phyloP scores from a whole-genome alignment of 2,888 invertebrate genomes.

The Frankliniella fusca region DNA sequence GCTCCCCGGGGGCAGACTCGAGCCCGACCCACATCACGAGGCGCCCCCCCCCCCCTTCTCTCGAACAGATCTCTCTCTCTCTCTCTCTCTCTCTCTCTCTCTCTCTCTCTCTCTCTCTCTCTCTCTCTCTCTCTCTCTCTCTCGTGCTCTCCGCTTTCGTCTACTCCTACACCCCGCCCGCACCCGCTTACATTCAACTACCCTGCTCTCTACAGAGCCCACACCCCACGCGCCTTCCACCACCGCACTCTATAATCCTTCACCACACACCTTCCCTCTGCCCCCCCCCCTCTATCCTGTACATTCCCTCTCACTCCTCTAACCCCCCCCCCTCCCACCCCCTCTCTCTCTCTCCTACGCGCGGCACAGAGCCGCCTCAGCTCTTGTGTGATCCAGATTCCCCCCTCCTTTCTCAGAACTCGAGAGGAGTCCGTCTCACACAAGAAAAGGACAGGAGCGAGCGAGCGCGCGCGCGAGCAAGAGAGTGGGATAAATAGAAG shows the following conservation, averaged over 20 bases:
- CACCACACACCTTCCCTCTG: background rate
- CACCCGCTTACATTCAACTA: slow-evolving; percentile 2
- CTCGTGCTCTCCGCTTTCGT: too few species aligned
- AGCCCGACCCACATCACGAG: slow-evolving; percentile 14
- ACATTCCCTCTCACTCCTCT: background rate
- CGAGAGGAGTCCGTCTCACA: too few species aligned
- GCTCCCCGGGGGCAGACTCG: slow-evolving; percentile 25
- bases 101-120: slow-evolving; percentile 31
- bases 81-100: slow-evolving; percentile 18
- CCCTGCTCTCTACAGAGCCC: background rate
- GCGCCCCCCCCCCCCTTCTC: background rate
- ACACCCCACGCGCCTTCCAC: too few species aligned
- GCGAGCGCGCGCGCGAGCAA: background rate
- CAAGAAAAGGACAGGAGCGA: background rate
- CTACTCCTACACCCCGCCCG: too few species aligned
- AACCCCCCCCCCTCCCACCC: background rate
- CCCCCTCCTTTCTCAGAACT: too few species aligned
- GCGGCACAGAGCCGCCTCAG: background rate
- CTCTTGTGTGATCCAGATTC: too few species aligned
- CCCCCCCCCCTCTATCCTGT: background rate
- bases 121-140: background rate
- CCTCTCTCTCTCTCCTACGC: background rate
- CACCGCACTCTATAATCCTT: too few species aligned
- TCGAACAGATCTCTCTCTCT: slow-evolving; percentile 32
- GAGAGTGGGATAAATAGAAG: background rate